phyloP scores from a whole-genome alignment of 2,888 invertebrate species.

The Hyles lineata region DNA sequence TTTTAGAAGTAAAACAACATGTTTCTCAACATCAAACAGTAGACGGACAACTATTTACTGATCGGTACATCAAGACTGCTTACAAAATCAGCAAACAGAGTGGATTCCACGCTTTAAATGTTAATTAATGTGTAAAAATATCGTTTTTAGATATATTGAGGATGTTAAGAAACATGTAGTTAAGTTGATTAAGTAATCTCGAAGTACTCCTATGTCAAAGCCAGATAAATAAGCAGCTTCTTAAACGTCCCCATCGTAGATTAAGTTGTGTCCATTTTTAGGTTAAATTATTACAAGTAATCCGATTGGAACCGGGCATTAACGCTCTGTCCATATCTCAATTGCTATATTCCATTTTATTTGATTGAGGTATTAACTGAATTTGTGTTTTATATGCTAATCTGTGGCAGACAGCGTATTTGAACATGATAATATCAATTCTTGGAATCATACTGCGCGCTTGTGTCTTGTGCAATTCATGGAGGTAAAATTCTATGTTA shows the following conservation, averaged over 20 bases:
- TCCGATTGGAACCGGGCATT: constrained; percentile 6
- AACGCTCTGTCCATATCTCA: constrained; percentile 4
- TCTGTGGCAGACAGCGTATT: background rate
- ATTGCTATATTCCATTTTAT: constrained; percentile 5
- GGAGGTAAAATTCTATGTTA: too few species aligned
- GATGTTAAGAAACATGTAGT: constrained; percentile 10
- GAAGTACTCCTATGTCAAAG: background rate
- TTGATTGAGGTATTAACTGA: constrained; percentile 12
- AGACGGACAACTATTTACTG: background rate
- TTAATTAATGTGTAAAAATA: background rate
- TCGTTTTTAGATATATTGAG: background rate
- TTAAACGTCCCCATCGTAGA: background rate
- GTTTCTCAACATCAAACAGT: background rate
- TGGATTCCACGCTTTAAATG: background rate
- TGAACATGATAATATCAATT: constrained; percentile 3
- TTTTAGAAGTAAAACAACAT: too few species aligned
- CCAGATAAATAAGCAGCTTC: constrained; percentile 4
- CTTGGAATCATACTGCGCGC: background rate
- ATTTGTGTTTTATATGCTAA: constrained; percentile 15
- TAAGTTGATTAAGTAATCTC: constrained; percentile 2
- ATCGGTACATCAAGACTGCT: background rate
- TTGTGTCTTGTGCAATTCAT: background rate
- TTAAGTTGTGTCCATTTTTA: constrained; percentile 11
- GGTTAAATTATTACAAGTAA: constrained; percentile 19
- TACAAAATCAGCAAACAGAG: background rate